Base-by-base conservation (phyloP, 2,113 vertebrate genomes). In the Crotalus helleri region DNA sequence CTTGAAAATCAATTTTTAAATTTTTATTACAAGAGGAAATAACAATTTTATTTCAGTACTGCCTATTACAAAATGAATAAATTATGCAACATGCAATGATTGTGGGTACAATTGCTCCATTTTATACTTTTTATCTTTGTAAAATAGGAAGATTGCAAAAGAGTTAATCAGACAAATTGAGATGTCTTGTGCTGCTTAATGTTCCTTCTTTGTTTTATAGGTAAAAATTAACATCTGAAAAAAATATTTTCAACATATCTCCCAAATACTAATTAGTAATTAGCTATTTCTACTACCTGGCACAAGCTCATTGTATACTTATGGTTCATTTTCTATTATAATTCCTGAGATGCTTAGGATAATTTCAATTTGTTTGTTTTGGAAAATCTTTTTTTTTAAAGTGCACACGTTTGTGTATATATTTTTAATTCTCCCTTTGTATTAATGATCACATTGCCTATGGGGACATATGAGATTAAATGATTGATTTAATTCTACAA, bases 181-280 rank as follows among this genome's bases (percentile, higher is more conserved):
- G 96, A 96, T 97, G 96, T 97, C 98, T 98, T 98, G 98, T 98
- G 97, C 98, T 96, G 95, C 97, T 98, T 97, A 98, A 97, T 97
- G 96, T 97, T 97, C 96, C 95, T 92, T 95, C 95, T 97, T 97
- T 98, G 98, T 98, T 99, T 99, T 99, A 99, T 98, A 98, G 98
- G 97, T 94, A 96, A 98, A 98, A 98, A 99, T 99, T 99, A 99
- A 98, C 99, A 99, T 99, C 97, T 99, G 98, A 99, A 99, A 99
- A 98, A 98, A 96, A 96, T 97, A 98, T 98, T 98, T 99, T 98
- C 98, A 98, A 97, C 98, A 97, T 97, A 96, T 96, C 98, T 99
- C 98, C 98, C 98, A 99, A 99, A 99, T 99, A 99, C 99, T 99
- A 98, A 99, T 99, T 99, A 99, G 99, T 98, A 99, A 98, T 99